Evolutionary conservation across 2,888 invertebrate genomes (phyloP), one percentile per base, ranked within the genome.

Genomic region (Acronicta alni): DNA sequence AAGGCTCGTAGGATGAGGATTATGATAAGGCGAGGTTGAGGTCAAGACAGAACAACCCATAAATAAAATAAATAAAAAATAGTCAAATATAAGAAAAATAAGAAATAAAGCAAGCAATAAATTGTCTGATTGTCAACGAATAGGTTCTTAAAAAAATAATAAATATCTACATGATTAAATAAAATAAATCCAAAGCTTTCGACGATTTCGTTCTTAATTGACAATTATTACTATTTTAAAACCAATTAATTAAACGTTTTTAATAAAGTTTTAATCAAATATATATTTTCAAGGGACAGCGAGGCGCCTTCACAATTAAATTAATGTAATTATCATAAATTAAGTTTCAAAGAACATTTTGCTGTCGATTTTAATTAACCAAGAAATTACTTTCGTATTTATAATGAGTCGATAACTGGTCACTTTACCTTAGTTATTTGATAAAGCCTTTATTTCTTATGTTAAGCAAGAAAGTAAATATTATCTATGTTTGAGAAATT

Each of bases 301-400:
- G 30, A 35, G 42, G 47, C 61, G 20, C 39, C 37, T 39, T 44
- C 54, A 5, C 41, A 38, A 30, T 44, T 57, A 39, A 43, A 42
- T 60, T 61, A 63, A 59, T 48, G 55, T 67, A 38, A 70, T 77
- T 56, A 77, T 42, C 75, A 77, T 77, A 77, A 77, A 75, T 74
- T 62, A 54, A 41, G 42, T 47, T 56, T 53, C 10, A 14, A 32
- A 49, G 32, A 52, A 43, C 48, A 57, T 49, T 61, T 62, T 53
- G 67, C 61, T 57, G 57, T 59, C 39, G 23, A 59, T 57, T 67
- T 77, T 73, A 77, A 74, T 66, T 60, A 62, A 46, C 30, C 42
- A 39, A 59, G 61, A 73, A 67, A 70, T 57, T 67, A 35, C 49
- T 1, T 53, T 35, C 48, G 37, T 42, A 20, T 52, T 30, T 39